These are phyloP conservation scores for Casuarius casuarius DNA, from an alignment of 2,113 vertebrate species.

Conservation along the genomic window DNA sequence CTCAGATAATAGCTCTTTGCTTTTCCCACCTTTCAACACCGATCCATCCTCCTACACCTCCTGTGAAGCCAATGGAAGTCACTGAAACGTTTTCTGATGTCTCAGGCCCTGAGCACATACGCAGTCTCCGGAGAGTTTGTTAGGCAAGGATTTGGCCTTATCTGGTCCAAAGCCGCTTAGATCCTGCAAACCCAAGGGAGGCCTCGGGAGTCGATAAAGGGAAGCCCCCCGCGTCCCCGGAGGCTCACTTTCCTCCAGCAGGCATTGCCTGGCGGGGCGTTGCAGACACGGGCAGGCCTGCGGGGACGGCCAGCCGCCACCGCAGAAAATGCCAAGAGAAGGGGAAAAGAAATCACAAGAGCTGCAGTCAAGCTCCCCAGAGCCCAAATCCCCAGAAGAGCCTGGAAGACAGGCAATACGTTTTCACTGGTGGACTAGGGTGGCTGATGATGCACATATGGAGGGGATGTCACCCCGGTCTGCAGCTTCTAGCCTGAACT, in stretches of 20 bases:
- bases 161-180: background rate
- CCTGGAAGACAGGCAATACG: fast-evolving
- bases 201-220: background rate
- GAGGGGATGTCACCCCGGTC: fast-evolving
- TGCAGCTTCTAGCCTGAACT: background rate
- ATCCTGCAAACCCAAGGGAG: background rate
- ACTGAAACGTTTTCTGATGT: background rate
- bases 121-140: background rate
- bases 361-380: background rate
- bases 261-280: background rate
- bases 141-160: background rate
- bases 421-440: background rate
- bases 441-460: background rate
- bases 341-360: background rate
- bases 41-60: fast-evolving
- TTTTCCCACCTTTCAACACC: background rate
- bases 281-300: fast-evolving
- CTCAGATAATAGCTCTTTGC: too few species aligned
- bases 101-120: background rate
- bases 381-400: background rate
- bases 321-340: background rate
- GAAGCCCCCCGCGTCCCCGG: fast-evolving
- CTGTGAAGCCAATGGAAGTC: background rate
- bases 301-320: background rate
- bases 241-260: background rate